These are phyloP conservation scores for Bombus terrestris DNA, from an alignment of 1,140 invertebrate genomes.

Conservation along the genomic window DNA sequence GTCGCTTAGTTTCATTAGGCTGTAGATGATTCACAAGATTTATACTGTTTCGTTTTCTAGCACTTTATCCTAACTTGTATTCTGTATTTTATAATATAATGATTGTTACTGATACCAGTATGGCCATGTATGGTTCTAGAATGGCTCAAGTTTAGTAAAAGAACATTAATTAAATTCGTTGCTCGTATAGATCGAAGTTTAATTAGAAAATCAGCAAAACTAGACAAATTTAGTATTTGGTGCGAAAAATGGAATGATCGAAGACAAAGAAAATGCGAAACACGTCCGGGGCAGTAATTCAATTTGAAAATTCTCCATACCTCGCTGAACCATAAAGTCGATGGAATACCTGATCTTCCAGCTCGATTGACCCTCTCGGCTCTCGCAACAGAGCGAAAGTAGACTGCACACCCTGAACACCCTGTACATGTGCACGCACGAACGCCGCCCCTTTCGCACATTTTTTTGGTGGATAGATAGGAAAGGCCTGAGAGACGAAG, in stretches of 20 bases:
- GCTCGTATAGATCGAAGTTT: too few species aligned
- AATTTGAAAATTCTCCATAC: not conserved
- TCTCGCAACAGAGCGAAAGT: not conserved
- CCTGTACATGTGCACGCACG: conserved; percentile 50
- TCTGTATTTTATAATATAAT: too few species aligned
- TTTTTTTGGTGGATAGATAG: conserved; percentile 58
- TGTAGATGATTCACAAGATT: not conserved
- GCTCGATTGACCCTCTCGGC: not conserved
- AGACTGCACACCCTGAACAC: conserved; percentile 17
- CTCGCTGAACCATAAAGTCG: not conserved
- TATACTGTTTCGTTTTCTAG: not conserved
- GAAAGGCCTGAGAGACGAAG: conserved; percentile 59
- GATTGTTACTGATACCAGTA: too few species aligned
- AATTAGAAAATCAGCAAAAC: not conserved
- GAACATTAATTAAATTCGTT: not conserved
- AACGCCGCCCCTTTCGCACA: conserved; percentile 41
- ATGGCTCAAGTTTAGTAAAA: not conserved
- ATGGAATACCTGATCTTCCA: conserved; percentile 5
- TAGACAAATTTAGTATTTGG: not conserved
- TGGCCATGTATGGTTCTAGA: too few species aligned
- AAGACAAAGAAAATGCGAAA: not conserved
- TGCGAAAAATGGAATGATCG: not conserved
- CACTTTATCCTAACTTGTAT: too few species aligned
- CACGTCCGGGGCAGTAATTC: too few species aligned
- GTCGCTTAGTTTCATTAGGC: not conserved